These are phyloP conservation scores for Alligator sinensis DNA, from an alignment of 2,113 vertebrate genomes.

Conservation along the genomic window DNA sequence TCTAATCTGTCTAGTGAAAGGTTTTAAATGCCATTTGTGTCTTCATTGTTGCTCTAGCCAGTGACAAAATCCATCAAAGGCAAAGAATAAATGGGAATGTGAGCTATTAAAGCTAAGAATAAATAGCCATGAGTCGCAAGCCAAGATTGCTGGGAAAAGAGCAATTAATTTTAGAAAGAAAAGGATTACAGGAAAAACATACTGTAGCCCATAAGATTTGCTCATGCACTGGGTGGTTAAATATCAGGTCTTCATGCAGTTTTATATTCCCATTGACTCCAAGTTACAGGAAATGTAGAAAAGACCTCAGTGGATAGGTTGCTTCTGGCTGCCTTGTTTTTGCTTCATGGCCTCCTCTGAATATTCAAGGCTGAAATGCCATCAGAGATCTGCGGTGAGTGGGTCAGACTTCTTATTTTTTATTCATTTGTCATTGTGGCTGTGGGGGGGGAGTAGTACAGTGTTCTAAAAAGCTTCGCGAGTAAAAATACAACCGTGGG, in stretches of 20 bases:
- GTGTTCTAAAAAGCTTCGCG: no score
- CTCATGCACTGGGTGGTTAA: not conserved
- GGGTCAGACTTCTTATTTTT: not conserved
- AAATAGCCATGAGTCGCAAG: constrained; percentile 14
- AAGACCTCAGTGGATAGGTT: not conserved
- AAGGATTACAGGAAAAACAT: not conserved
- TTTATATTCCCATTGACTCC: rapidly evolving
- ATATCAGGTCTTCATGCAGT: rapidly evolving
- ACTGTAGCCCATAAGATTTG: not conserved
- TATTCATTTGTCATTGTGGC: not conserved
- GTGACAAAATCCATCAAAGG: constrained; percentile 28
- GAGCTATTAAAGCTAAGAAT: constrained; percentile 8
- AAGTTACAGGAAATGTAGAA: rapidly evolving
- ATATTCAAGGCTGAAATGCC: no score
- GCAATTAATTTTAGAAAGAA: constrained; percentile 1
- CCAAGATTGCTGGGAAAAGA: not conserved
- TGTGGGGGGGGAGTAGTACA: not conserved
- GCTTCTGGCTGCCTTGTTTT: not conserved
- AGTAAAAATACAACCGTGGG: no score
- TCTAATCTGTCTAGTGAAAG: constrained; percentile 53
- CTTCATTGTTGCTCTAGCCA: constrained; percentile 23
- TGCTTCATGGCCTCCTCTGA: no score
- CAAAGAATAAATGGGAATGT: constrained; percentile 11
- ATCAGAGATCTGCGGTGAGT: no score
- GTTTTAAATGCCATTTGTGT: constrained; percentile 52